Base-by-base conservation (phyloP, 2,113 vertebrate species). In the Boulengeromyrus knoepffleri region DNA sequence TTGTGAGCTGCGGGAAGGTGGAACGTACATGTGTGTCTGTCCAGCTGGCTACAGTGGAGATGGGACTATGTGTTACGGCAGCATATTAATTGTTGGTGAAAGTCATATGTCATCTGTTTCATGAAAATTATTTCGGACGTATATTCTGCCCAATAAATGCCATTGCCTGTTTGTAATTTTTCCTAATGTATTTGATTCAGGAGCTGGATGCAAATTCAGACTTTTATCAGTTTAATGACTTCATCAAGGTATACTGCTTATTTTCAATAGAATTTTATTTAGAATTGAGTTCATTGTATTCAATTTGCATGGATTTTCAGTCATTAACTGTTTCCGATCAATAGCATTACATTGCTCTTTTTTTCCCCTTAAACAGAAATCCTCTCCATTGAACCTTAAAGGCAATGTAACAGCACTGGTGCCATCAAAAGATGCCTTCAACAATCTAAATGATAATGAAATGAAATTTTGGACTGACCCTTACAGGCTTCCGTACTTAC, bases 61-160 rank as follows among this genome's bases (percentile, higher is more conserved):
- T 27, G 98, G 98, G 80, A 85, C 93, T 58, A 92, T 83, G 0
- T 99, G 99, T 94, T 99, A 97, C 0, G 97, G 97, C 46, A 95
- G 96, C 12, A 62, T 99, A 56, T 83, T 96, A 5, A 92, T 90
- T 91, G 97, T 97, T 58, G 93, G 95, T 94, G 80, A 74, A 56
- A 52, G 46, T 46, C 56, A 27, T 10, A 87, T 47, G 15, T 31
- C 12, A 12, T 88, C 42, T 21, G 12, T 58, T 17, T 62, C 6
- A 62, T 62, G 62, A 24, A 24, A 53, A 31, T 36, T 66, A 88
- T 42, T 36, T 6, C 45, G 3, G 3, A 39, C 15, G 5, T 77
- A 27, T 15, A 77, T 74, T 80, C 5, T 77, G 36, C n/a, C 36
- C 6, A 8, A 56, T 45, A 36, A 85, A 47, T 85, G 83, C 52